These are phyloP conservation scores for Drosophila novamexicana DNA, from an alignment of 1,140 invertebrate species.

Conservation along the genomic window DNA sequence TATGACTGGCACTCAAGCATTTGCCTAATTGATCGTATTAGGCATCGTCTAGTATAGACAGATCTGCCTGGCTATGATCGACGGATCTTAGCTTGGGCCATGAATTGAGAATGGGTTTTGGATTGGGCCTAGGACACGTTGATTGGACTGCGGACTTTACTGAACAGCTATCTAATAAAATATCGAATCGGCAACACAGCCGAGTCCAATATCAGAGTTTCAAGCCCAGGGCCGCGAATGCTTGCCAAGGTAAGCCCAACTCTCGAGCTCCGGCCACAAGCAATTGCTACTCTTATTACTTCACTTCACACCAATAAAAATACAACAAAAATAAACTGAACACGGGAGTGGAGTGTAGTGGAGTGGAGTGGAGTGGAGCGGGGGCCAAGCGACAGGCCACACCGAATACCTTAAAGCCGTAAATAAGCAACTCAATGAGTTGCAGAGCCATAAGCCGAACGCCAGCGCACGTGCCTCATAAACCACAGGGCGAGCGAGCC, in stretches of 20 bases:
- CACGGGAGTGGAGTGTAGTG: slow-evolving; percentile 1
- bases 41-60: slow-evolving; percentile 5
- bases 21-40: slow-evolving; percentile 76
- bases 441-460: slow-evolving; percentile 64
- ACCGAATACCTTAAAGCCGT: slow-evolving; percentile 76
- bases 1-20: slow-evolving; percentile 41
- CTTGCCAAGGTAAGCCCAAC: slow-evolving; percentile 12
- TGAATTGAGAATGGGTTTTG: no score
- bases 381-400: slow-evolving; percentile 28
- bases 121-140: no score
- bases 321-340: slow-evolving; percentile 2
- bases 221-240: not conserved
- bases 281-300: slow-evolving; percentile 77
- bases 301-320: slow-evolving; percentile 70
- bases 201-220: not conserved
- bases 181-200: no score
- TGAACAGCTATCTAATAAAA: no score
- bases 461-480: slow-evolving; percentile 80
- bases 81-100: not conserved
- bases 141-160: no score
- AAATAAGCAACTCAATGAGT: slow-evolving; percentile 83
- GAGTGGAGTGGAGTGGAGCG: not conserved
- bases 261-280: slow-evolving; percentile 14
- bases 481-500: slow-evolving; percentile 55
- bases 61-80: not conserved